Conservation (phyloP, 64 coral and sea anemone genomes). For the Anthopleura sola region DNA sequence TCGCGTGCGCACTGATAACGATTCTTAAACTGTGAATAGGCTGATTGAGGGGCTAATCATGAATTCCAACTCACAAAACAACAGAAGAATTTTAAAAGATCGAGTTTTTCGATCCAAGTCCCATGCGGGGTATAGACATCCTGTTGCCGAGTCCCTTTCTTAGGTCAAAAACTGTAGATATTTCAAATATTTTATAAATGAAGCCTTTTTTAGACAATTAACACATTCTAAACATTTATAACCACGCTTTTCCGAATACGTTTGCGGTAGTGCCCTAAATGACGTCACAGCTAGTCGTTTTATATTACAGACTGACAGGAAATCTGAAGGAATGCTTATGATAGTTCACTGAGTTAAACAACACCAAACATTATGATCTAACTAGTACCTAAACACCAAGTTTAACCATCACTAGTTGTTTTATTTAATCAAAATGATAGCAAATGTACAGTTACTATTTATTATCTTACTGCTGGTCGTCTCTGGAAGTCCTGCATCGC, state of each 20-base stretch:
- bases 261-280: neutral
- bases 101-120: too few species aligned
- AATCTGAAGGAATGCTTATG: neutral
- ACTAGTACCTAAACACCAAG: neutral
- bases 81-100: too few species aligned
- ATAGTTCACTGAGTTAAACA: neutral
- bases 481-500: neutral
- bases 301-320: neutral
- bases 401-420: neutral
- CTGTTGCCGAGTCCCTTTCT: too few species aligned
- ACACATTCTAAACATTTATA: neutral
- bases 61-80: too few species aligned
- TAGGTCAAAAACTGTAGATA: too few species aligned
- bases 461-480: neutral
- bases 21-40: too few species aligned
- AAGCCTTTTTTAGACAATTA: too few species aligned
- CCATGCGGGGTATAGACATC: too few species aligned
- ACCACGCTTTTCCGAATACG: neutral
- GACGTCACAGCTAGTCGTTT: neutral
- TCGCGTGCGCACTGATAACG: too few species aligned
- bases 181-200: too few species aligned
- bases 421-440: neutral
- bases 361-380: constrained; percentile 5
- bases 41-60: too few species aligned
- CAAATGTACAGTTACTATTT: neutral